Percentiles rank a stretch among this genome's conserved stretches.
Conservation (phyloP, 35 echinoderm and acorn worm species). For the Lytechinus pictus region DNA sequence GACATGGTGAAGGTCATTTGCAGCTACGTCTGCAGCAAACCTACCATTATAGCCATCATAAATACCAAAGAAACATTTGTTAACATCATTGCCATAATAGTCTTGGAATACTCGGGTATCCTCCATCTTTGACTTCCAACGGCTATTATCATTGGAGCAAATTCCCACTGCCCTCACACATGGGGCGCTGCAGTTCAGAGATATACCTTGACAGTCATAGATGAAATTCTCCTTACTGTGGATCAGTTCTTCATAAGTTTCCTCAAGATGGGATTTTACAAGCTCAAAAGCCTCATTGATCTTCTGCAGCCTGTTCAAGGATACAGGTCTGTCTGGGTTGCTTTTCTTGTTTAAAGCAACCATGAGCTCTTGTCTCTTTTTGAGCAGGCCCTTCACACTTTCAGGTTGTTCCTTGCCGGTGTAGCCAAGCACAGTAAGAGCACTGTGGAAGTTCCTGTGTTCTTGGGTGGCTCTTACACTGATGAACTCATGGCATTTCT, state of each 20-base stretch:
- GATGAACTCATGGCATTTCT: slow-evolving; percentile 73
- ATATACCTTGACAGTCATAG: slow-evolving; percentile 62
- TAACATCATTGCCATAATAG: slow-evolving; percentile 90
- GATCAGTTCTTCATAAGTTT: slow-evolving; percentile 72
- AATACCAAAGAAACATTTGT: slow-evolving; percentile 95
- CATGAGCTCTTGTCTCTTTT: slow-evolving; percentile 64
- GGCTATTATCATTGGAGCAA: slow-evolving; percentile 76
- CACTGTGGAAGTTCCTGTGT: slow-evolving; percentile 81
- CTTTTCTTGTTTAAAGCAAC: slow-evolving; percentile 61
- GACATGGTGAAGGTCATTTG: slow-evolving; percentile 93
- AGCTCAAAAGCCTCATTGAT: slow-evolving; percentile 89
- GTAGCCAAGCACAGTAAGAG: slow-evolving; percentile 72
- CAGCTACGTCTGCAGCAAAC: slow-evolving; percentile 90
- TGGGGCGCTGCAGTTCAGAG: slow-evolving; percentile 77
- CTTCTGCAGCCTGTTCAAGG: slow-evolving; percentile 61
- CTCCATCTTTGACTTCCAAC: slow-evolving; percentile 94
- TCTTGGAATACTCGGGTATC: slow-evolving; percentile 95
- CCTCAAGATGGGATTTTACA: slow-evolving; percentile 79
- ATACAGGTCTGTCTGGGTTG: slow-evolving; percentile 16
- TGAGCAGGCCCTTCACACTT: slow-evolving; percentile 63
- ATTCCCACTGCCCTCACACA: slow-evolving; percentile 82
- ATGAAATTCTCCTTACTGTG: slow-evolving; percentile 46
- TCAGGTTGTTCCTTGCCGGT: slow-evolving; percentile 58
- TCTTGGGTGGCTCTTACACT: slow-evolving; percentile 64
- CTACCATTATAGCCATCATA: slow-evolving; percentile 97